These are phyloP conservation scores for mouse (Mus musculus) DNA, from an alignment of 2,113 vertebrate species.

Conservation along the genomic window GRCm39 chr8:92886501-92887000, in stretches of 20 bases:
- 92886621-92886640: background rate
- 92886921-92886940: background rate
- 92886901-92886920: background rate
- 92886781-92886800: background rate
- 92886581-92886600: background rate
- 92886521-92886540: background rate
- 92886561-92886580: background rate
- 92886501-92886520: background rate
- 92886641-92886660: background rate
- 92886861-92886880: background rate
- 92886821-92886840: background rate
- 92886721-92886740: background rate
- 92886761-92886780: background rate
- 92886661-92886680: background rate
- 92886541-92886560: background rate
- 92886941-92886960: slow-evolving; percentile 49
- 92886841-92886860: fast-evolving
- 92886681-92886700: background rate
- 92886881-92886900: slow-evolving; percentile 14
- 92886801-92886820: background rate
- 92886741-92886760: background rate
- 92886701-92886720: background rate
- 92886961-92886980: background rate
- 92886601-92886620: background rate
- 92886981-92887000: slow-evolving; percentile 47